A percentile compares a stretch with the other conserved stretches of the same genome.
phyloP scores from a whole-genome alignment of 2,797 vertebrate genomes.

The Ficedula albicollis region DNA sequence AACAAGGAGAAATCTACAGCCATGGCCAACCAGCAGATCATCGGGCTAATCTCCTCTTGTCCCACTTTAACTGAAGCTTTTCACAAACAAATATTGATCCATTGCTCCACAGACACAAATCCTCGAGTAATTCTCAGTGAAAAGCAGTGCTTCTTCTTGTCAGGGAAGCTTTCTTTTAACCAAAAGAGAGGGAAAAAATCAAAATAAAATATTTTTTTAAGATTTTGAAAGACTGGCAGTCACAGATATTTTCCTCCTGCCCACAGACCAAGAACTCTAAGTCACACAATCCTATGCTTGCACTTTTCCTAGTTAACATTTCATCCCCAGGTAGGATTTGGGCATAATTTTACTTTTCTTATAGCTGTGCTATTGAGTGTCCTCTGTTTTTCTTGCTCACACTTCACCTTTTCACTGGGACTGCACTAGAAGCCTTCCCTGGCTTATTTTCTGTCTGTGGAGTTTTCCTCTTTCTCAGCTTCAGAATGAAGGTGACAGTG shows the following conservation, averaged over 20 bases:
- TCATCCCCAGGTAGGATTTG: background rate
- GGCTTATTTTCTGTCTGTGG: background rate
- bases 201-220: background rate
- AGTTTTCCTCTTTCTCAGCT: background rate
- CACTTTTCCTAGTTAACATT: background rate
- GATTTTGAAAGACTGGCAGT: background rate
- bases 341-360: background rate
- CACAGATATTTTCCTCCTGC: background rate
- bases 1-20: background rate
- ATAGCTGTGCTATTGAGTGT: background rate
- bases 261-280: background rate
- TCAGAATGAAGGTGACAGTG: background rate
- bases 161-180: background rate
- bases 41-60: slow-evolving; percentile 52
- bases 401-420: background rate
- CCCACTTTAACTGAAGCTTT: slow-evolving; percentile 48
- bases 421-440: background rate
- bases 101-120: slow-evolving; percentile 29
- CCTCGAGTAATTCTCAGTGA: background rate
- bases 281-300: background rate
- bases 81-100: slow-evolving; percentile 16
- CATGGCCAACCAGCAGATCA: slow-evolving; percentile 14
- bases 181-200: background rate
- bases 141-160: background rate
- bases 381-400: background rate